Percentiles rank a stretch among this genome's conserved stretches.
Conservation (phyloP, 2,888 invertebrate species). For the Escarpia spicata region DNA sequence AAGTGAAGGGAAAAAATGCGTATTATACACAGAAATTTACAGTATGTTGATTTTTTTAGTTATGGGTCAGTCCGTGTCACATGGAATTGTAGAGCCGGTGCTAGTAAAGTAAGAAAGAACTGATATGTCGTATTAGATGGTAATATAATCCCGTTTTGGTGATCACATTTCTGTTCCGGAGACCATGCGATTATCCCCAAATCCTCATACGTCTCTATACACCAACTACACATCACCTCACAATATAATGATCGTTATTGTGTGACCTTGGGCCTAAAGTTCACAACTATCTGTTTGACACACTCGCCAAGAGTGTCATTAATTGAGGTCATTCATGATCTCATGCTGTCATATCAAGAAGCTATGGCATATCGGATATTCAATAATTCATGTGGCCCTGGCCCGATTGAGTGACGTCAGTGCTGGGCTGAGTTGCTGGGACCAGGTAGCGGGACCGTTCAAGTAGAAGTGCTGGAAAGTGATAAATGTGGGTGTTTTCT, state of each 20-base stretch:
- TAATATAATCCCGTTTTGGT: neutral
- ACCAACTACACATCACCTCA: neutral
- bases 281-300: neutral
- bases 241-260: neutral
- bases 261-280: neutral
- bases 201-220: neutral
- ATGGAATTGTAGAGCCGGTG: neutral
- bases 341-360: neutral
- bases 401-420: neutral
- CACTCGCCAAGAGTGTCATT: neutral
- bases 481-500: neutral
- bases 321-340: neutral
- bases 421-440: neutral
- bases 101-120: neutral
- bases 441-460: neutral
- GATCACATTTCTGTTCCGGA: neutral
- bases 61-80: too few relatives aligned
- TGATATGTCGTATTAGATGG: neutral
- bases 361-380: neutral
- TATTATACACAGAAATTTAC: too few relatives aligned
- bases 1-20: too few relatives aligned
- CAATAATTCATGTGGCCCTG: neutral
- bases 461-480: neutral
- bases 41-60: too few relatives aligned
- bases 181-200: neutral